These are phyloP conservation scores for Tarsius wallacei DNA, from an alignment of 2,797 vertebrate species.

Conservation along the genomic window DNA sequence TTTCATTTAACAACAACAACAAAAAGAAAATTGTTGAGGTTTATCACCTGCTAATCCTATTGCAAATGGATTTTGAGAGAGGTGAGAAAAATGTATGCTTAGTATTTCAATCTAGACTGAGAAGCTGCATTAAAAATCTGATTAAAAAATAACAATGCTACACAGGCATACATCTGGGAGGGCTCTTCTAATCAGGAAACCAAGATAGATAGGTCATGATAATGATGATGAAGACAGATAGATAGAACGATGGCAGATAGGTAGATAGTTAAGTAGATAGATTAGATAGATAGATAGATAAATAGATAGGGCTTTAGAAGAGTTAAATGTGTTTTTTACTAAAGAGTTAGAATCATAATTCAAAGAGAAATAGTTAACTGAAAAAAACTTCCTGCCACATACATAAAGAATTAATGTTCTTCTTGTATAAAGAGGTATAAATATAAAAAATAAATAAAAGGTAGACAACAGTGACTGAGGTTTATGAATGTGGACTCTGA, in stretches of 20 bases:
- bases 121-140: neutral
- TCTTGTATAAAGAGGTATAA: neutral
- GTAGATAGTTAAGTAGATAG: neutral
- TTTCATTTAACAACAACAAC: neutral
- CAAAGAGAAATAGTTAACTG: neutral
- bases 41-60: neutral
- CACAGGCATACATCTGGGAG: neutral
- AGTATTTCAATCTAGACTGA: neutral
- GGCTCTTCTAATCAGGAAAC: neutral
- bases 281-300: neutral
- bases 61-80: neutral
- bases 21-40: neutral
- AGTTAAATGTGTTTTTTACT: neutral
- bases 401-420: neutral
- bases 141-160: neutral
- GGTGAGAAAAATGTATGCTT: neutral
- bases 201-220: neutral
- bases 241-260: neutral
- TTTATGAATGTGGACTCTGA: neutral
- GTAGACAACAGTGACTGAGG: too few species aligned
- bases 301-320: neutral
- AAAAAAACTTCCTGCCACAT: neutral
- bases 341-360: neutral
- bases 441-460: neutral
- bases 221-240: too few species aligned